These are phyloP conservation scores for Colossoma macropomum DNA, from an alignment of 2,113 vertebrate species.

Conservation along the genomic window DNA sequence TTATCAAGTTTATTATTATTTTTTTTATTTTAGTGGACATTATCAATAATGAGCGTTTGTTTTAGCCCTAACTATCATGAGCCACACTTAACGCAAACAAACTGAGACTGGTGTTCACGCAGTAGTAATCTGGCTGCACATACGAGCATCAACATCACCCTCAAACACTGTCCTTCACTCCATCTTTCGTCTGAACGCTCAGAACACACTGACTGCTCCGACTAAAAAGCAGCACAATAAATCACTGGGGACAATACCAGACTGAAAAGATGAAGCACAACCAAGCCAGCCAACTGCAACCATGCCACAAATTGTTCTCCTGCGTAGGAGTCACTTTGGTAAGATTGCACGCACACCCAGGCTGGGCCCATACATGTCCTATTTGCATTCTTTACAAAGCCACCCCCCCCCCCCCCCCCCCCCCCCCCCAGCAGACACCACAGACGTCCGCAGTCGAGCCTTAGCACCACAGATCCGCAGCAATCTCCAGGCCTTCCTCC, in stretches of 20 bases:
- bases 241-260: background rate
- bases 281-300: background rate
- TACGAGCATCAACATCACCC: too few species aligned
- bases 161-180: too few species aligned
- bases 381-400: constrained; percentile 24
- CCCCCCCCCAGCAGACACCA: background rate
- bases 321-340: constrained; percentile 1
- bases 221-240: background rate
- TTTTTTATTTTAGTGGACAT: too few species aligned
- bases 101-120: too few species aligned
- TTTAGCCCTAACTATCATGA: too few species aligned
- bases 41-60: too few species aligned
- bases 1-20: too few species aligned
- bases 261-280: too few species aligned
- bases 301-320: background rate
- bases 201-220: background rate
- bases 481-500: background rate
- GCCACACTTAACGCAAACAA: too few species aligned
- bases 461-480: background rate
- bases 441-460: background rate
- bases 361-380: constrained; percentile 4
- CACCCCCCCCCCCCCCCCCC: background rate
- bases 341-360: background rate
- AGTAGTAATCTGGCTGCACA: too few species aligned
- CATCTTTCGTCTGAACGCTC: too few species aligned